Base-by-base conservation (phyloP, 2,113 vertebrate genomes). In the Amia ocellicauda region DNA sequence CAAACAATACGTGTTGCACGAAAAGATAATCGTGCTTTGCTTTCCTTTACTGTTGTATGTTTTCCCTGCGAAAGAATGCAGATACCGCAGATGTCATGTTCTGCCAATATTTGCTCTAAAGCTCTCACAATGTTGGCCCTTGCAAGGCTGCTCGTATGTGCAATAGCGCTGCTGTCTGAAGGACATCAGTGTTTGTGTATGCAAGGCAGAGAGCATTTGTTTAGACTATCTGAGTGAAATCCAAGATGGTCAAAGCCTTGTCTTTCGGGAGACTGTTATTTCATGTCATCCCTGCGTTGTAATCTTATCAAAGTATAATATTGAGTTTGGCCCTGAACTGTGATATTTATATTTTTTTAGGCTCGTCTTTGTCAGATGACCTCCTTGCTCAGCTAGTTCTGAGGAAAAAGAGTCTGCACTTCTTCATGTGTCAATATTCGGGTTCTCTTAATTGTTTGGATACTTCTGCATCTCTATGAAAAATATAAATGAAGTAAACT, bases 261-360 rank as follows among this genome's bases (percentile, higher is more conserved):
- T 29, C n/a, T 28, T 56, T 31, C 27, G n/a, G 31, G 53, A 31
- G 53, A 36, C 31, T 7, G 5, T 36, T 5, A 36, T 36, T 36
- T 36, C 5, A 36, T 36, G 31, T 36, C 31, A 7, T 36, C 11
- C 26, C 27, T 31, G 53, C 7, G 7, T 28, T 29, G 16, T 31
- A 56, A 29, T 56, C 53, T 56, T 56, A 56, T 56, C 53, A 56
- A 29, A 29, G 26, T 24, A 28, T 55, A 28, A 16, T 55, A 55
- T 28, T 55, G 16, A 24, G 52, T 28, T 27, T 55, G 52, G 52
- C 52, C 24, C 13, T 3, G 23, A 55, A n/a, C 16, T 28, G 11
- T n/a, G 24, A 56, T 28, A 40, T 20, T 23, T 7, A 16, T 24
- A 10, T 31, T n/a, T n/a, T n/a, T 5, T 36, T 11, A 36, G 31